These are phyloP conservation scores for Vicugna pacos DNA, from an alignment of 2,113 vertebrate genomes.

Conservation along the genomic window DNA sequence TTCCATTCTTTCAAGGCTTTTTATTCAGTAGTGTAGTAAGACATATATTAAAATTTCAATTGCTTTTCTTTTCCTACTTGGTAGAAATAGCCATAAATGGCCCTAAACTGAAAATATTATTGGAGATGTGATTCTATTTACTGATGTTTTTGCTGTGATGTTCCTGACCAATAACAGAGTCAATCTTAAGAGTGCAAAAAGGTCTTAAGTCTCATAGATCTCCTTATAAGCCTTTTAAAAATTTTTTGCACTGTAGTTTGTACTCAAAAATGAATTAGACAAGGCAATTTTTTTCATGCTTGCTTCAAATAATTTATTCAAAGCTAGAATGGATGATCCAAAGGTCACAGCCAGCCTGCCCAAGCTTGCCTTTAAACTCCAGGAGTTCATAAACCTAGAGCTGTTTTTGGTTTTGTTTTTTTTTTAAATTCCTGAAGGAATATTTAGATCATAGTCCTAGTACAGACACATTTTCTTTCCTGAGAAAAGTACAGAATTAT, in stretches of 20 bases:
- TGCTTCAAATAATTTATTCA: conserved; percentile 38
- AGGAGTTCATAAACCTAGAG: background rate
- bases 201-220: background rate
- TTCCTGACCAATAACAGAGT: conserved; percentile 41
- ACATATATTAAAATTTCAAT: conserved; percentile 57
- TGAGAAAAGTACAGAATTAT: background rate
- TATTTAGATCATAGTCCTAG: background rate
- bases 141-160: background rate
- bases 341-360: conserved; percentile 45
- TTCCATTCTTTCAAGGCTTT: conserved; percentile 39
- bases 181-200: conserved; percentile 29
- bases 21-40: conserved; percentile 17
- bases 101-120: conserved; percentile 24
- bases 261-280: conserved; percentile 59
- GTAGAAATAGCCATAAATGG: background rate
- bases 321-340: background rate
- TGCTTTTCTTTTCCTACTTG: conserved; percentile 23
- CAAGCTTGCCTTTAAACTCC: conserved; percentile 12
- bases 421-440: conserved; percentile 15
- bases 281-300: background rate
- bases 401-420: background rate
- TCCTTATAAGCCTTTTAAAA: background rate
- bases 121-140: background rate
- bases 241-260: background rate
- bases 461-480: background rate